Conservation (phyloP, 2,888 invertebrate genomes). For the Diogma glabrata region DNA sequence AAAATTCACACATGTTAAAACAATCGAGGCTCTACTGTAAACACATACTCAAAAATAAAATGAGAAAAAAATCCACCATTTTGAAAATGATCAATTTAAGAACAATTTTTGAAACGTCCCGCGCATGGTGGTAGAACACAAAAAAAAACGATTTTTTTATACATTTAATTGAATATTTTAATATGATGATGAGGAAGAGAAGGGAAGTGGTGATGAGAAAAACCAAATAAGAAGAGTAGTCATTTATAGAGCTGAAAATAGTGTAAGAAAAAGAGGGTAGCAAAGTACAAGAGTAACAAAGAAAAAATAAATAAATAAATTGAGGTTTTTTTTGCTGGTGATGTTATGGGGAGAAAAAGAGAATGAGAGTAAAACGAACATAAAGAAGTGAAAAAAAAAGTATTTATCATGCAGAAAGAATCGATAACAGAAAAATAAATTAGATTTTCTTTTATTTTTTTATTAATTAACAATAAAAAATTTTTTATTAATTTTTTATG, state of each 20-base stretch:
- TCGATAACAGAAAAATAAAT: slow-evolving; percentile 9
- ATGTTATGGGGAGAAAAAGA: no score
- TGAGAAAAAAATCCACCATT: slow-evolving; percentile 7
- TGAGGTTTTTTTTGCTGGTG: slow-evolving; percentile 8
- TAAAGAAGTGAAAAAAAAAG: slow-evolving; percentile 3
- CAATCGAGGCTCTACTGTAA: not conserved
- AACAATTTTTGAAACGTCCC: slow-evolving; percentile 9
- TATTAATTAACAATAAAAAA: slow-evolving; percentile 7
- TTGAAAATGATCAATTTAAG: slow-evolving; percentile 11
- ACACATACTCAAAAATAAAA: not conserved
- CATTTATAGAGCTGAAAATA: not conserved
- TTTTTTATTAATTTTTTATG: not conserved
- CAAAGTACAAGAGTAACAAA: slow-evolving; percentile 2
- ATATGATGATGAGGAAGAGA: slow-evolving; percentile 3
- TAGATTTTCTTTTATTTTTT: slow-evolving; percentile 7
- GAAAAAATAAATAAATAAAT: slow-evolving; percentile 3
- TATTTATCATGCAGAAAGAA: slow-evolving; percentile 9
- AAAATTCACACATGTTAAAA: no score
- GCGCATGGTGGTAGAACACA: slow-evolving; percentile 6
- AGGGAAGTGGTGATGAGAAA: slow-evolving; percentile 5
- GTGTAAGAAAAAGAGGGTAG: slow-evolving; percentile 5
- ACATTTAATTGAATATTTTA: slow-evolving; percentile 10
- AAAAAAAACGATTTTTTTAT: slow-evolving; percentile 6
- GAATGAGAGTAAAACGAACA: no score
- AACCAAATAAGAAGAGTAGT: not conserved